Evolutionary conservation across 2,797 vertebrate species (phyloP).

Genomic region (Platalea minor): DNA sequence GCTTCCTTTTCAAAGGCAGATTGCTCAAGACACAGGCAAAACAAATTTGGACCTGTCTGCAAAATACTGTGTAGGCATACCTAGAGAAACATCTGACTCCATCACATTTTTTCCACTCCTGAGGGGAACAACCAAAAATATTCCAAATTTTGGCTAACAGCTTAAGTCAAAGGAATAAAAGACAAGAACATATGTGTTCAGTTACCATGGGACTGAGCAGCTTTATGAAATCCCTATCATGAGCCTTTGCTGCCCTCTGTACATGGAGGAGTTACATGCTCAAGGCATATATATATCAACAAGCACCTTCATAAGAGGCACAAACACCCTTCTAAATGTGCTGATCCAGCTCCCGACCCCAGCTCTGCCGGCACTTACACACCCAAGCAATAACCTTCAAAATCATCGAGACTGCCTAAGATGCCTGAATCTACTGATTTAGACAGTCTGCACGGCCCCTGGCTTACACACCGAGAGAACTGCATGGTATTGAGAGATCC

Average conservation of each 20-base stretch:
- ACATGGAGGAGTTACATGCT: background rate
- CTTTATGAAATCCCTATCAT: background rate
- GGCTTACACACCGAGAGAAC: background rate
- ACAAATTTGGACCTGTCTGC: background rate
- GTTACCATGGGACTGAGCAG: background rate
- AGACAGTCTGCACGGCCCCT: background rate
- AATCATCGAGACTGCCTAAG: background rate
- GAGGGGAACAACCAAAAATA: background rate
- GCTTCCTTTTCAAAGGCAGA: background rate
- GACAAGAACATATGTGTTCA: background rate
- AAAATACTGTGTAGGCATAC: background rate
- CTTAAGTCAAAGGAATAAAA: background rate
- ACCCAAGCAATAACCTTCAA: background rate
- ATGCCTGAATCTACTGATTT: background rate
- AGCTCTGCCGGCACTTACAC: background rate
- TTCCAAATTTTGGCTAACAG: background rate
- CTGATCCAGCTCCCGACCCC: background rate
- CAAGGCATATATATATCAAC: background rate
- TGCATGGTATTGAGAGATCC: background rate
- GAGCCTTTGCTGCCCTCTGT: slow-evolving; percentile 55
- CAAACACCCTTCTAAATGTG: background rate
- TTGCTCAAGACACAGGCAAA: background rate
- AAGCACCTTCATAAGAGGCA: background rate
- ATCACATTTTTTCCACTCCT: background rate
- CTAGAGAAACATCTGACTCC: background rate